Evolutionary conservation across 2,888 invertebrate genomes (phyloP).

Genomic region (Pollenia amentaria): DNA sequence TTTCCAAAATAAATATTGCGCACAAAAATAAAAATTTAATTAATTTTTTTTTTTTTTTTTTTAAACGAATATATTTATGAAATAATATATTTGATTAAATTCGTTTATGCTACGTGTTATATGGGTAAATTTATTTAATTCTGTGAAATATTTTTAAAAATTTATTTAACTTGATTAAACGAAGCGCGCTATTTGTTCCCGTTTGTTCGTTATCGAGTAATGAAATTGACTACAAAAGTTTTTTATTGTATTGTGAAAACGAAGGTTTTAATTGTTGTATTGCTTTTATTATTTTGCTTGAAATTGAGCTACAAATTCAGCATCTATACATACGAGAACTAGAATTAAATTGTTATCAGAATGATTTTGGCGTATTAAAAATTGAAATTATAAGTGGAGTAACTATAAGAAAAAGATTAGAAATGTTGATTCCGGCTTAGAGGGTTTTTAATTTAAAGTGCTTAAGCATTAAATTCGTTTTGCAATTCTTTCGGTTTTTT

Average conservation of each 20-base stretch:
- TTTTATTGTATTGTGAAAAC: constrained; percentile 38
- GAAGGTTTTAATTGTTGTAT: constrained; percentile 40
- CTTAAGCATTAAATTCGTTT: too few relatives aligned
- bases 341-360: constrained; percentile 39
- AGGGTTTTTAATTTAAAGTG: background rate
- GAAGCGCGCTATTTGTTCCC: constrained; percentile 40
- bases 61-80: background rate
- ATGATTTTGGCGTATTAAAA: constrained; percentile 13
- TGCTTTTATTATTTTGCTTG: background rate
- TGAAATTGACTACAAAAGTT: constrained; percentile 47
- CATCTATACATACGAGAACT: constrained; percentile 1
- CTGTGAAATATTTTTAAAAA: constrained; percentile 16
- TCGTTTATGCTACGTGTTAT: background rate
- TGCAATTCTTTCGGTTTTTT: too few relatives aligned
- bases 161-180: constrained; percentile 41
- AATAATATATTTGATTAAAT: constrained; percentile 3
- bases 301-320: constrained; percentile 46
- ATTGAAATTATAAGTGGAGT: background rate
- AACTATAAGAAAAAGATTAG: background rate
- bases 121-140: background rate
- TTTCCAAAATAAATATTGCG: background rate
- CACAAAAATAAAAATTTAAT: background rate
- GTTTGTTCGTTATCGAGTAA: constrained; percentile 61
- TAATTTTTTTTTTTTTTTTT: background rate
- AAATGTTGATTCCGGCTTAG: background rate